Evolutionary conservation across 2,113 vertebrate genomes (phyloP), one percentile per base, ranked within the genome.

Genomic region (Tretioscincus oriximinensis): DNA sequence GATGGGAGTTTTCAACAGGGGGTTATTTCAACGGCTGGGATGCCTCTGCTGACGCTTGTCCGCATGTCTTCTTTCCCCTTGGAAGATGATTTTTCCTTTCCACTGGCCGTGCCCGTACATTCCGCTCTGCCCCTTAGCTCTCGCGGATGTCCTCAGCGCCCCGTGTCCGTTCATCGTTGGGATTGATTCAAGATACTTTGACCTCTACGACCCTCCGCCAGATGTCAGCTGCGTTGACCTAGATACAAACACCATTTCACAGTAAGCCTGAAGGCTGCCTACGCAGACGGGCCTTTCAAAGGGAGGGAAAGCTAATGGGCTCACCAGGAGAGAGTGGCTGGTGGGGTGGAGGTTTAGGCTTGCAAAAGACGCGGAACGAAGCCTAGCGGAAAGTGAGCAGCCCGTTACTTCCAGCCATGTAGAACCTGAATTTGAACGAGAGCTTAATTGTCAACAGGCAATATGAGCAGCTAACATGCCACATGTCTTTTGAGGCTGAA

Each of bases 81-180:
- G 85, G 79, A 93, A 99, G 98, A 98, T 99, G 97, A 99, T 99
- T 72, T 99, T 99, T 89, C 98, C 98, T 81, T 99, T 99, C 94
- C 98, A 99, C 66, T 99, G 98, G 98, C 98, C 98, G 0, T 99
- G 98, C 88, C 98, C 98, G 0, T 99, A 99, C 90, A 97, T 99
- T 88, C 98, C 98, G 64, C 96, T 99, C 35, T 99, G 98, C 93
- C 98, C 98, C 1, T 88, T 99, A 94, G 97, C 98, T 9, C 93
- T 99, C 93, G 98, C 98, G 29, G 98, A 97, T 82, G 98, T 99
- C 54, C 94, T 99, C 87, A 99, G 97, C 66, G 98, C 98, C 9
- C 98, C 98, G 0, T 99, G 98, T 83, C 98, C 98, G 0, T 99
- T 99, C 95, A 99, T 99, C 45, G 98, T 99, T 87, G 98, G 98